Percentiles rank a stretch among this genome's conserved stretches.
phyloP scores from a whole-genome alignment of 1,140 invertebrate genomes.

The Euschistus heros region DNA sequence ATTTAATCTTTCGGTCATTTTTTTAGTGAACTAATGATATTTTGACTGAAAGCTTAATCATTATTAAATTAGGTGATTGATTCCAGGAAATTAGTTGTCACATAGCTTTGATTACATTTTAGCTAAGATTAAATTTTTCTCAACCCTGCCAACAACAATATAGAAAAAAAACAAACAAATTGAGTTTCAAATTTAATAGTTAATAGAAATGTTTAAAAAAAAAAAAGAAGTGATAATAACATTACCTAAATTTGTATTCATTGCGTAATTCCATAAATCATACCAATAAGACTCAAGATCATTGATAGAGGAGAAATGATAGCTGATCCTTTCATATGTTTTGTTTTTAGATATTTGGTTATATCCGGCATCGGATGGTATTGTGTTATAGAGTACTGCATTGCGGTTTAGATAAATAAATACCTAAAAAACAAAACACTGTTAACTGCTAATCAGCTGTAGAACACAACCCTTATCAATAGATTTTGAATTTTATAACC shows the following conservation, averaged over 20 bases:
- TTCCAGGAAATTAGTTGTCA: too few species aligned
- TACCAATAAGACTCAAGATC: constrained; percentile 62
- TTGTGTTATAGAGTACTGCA: constrained; percentile 54
- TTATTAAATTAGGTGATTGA: too few species aligned
- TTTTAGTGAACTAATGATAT: too few species aligned
- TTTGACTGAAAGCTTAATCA: too few species aligned
- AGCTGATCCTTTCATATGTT: constrained; percentile 43
- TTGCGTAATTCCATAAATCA: constrained; percentile 53
- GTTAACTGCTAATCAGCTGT: background rate
- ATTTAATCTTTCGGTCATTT: too few species aligned
- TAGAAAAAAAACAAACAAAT: background rate
- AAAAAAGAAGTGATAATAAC: constrained; percentile 30
- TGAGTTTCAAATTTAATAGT: background rate
- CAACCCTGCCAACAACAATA: background rate
- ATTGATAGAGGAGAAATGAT: constrained; percentile 43
- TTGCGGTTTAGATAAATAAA: constrained; percentile 58
- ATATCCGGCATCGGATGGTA: constrained; percentile 48
- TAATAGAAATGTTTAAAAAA: constrained; percentile 12
- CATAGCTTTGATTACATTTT: too few species aligned
- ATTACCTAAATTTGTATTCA: constrained; percentile 53
- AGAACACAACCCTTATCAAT: too few species aligned
- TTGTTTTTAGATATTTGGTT: constrained; percentile 46
- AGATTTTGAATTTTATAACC: too few species aligned
- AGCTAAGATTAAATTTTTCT: too few species aligned
- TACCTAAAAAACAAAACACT: constrained; percentile 34